These are phyloP conservation scores for Thalassoma bifasciatum DNA, from an alignment of 2,113 vertebrate genomes.

Conservation along the genomic window DNA sequence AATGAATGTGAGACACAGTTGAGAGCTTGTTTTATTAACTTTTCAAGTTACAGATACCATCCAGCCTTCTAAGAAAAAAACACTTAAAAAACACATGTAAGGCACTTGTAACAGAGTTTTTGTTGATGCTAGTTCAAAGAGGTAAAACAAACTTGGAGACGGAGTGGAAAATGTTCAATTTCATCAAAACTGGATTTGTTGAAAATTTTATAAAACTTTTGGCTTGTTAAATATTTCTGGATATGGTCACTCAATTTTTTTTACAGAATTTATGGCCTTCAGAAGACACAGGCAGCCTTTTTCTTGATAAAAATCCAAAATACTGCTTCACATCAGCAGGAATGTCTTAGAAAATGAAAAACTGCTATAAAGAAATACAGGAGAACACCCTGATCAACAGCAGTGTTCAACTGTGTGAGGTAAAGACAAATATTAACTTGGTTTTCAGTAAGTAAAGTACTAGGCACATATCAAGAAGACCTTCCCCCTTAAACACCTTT, in stretches of 20 bases:
- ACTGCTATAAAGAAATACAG: neutral
- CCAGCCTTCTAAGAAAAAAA: neutral
- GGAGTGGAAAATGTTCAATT: neutral
- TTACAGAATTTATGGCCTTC: neutral
- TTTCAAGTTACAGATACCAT: neutral
- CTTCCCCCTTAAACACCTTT: neutral
- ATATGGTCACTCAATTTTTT: neutral
- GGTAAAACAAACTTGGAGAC: neutral
- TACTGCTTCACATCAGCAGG: neutral
- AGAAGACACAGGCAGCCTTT: neutral
- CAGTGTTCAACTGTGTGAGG: neutral
- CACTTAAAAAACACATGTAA: neutral
- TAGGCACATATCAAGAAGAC: neutral
- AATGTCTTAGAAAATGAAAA: neutral
- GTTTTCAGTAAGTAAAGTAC: neutral
- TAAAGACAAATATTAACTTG: neutral
- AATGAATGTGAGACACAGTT: constrained; percentile 10
- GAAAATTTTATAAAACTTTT: neutral
- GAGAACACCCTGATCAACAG: constrained; percentile 41
- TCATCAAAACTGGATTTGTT: neutral
- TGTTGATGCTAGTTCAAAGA: constrained; percentile 3
- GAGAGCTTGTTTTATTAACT: constrained; percentile 4
- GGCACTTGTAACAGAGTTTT: constrained; percentile 3
- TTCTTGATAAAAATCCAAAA: neutral
- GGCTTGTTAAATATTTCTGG: neutral